Conservation (phyloP, 2,113 vertebrate species). For the Poeciliopsis occidentalis region DNA sequence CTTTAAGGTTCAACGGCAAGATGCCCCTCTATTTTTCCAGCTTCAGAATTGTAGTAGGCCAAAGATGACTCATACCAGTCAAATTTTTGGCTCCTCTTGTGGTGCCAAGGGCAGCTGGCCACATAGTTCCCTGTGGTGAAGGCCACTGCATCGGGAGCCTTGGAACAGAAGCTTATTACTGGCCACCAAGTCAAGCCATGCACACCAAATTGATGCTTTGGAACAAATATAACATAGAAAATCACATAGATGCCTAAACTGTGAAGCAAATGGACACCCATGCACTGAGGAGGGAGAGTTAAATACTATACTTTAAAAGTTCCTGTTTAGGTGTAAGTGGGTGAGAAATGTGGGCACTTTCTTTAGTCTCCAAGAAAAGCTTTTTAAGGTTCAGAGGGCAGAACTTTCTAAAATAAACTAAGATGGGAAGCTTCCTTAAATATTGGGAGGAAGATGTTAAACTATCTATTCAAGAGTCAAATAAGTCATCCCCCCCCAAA, state of each 20-base stretch:
- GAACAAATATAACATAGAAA: slow-evolving; percentile 76
- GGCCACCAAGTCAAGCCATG: slow-evolving; percentile 69
- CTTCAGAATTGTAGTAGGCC: slow-evolving; percentile 24
- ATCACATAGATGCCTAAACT: slow-evolving; percentile 72
- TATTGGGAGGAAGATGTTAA: slow-evolving; percentile 11
- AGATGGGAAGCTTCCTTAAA: slow-evolving; percentile 32
- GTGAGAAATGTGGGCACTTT: slow-evolving; percentile 65
- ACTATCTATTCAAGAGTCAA: background rate
- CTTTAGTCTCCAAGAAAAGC: slow-evolving; percentile 51
- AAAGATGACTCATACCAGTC: slow-evolving; percentile 53
- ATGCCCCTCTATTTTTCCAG: slow-evolving; percentile 17
- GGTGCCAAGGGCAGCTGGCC: slow-evolving; percentile 54
- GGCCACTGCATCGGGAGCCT: slow-evolving; percentile 55
- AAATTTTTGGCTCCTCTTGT: slow-evolving; percentile 52
- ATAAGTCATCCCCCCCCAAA: background rate
- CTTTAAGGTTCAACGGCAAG: slow-evolving; percentile 26
- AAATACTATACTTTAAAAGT: slow-evolving; percentile 64
- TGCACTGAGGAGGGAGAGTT: slow-evolving; percentile 25
- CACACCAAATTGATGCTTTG: slow-evolving; percentile 74
- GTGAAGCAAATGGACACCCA: slow-evolving; percentile 59
- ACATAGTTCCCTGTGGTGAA: slow-evolving; percentile 70
- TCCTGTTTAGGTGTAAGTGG: slow-evolving; percentile 74
- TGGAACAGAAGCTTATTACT: slow-evolving; percentile 79
- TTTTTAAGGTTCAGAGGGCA: slow-evolving; percentile 33
- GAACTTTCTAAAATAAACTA: slow-evolving; percentile 43